Evolutionary conservation across 2,888 invertebrate species (phyloP).

Genomic region (Drosophila planitibia): DNA sequence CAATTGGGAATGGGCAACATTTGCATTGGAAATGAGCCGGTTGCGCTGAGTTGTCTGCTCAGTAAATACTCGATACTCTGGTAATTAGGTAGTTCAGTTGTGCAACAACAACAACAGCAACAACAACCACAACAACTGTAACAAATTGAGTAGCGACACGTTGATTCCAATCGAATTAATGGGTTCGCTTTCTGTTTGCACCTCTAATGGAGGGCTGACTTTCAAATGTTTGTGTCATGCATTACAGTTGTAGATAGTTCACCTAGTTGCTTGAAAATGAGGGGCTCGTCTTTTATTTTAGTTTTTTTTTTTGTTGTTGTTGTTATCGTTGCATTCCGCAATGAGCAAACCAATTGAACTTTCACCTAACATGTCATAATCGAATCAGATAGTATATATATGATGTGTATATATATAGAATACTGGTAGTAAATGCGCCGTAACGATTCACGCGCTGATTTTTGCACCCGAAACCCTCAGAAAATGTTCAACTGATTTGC

Average conservation of each 20-base stretch:
- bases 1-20: slow-evolving; percentile 58
- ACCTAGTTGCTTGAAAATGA: slow-evolving; percentile 1
- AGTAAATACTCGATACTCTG: slow-evolving; percentile 42
- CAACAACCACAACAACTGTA: slow-evolving; percentile 8
- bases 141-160: slow-evolving; percentile 14
- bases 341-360: slow-evolving; percentile 18
- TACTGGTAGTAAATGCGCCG: slow-evolving; percentile 14
- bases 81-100: slow-evolving; percentile 35
- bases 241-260: not conserved
- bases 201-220: slow-evolving; percentile 59
- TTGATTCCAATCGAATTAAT: slow-evolving; percentile 54
- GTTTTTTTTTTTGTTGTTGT: not conserved
- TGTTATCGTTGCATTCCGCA: not conserved
- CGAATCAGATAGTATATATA: slow-evolving; percentile 4
- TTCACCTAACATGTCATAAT: not conserved
- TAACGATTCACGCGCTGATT: slow-evolving; percentile 58
- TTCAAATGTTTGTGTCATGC: not conserved
- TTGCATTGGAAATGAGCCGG: slow-evolving; percentile 64
- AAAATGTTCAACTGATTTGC: slow-evolving; percentile 11
- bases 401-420: not conserved
- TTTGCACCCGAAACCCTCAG: slow-evolving; percentile 37
- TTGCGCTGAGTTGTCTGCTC: slow-evolving; percentile 15
- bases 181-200: slow-evolving; percentile 53
- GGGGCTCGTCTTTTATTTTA: slow-evolving; percentile 31
- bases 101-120: slow-evolving; percentile 5